Evolutionary conservation across 1,140 invertebrate species (phyloP), one percentile per base, ranked within the genome.

Genomic region (Drosophila lacteicornis): DNA sequence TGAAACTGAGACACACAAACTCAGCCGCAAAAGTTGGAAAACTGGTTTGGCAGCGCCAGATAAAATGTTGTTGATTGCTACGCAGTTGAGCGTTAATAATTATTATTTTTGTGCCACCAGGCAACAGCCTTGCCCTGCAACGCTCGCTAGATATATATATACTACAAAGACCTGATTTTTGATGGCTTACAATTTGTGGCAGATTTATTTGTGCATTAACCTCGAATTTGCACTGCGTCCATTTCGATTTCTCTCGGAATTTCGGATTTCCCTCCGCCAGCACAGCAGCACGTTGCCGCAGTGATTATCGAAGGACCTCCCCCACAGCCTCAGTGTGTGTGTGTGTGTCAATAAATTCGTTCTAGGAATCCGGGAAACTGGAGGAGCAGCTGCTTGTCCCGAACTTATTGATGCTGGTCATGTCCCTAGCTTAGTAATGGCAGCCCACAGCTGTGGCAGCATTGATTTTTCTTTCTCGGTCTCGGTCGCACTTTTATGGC

Each of bases 191-290:
- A 83, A 88, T 90, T 90, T 88, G 85, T 90, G 85, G 85, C 85
- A 88, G 84, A 87, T 84, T 88, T 88, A 87, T 87, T 90, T 90
- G 84, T 84, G 84, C 84, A 84, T 88, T 90, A 90, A 90, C 85
- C 84, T 84, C 84, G 79, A 90, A 90, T 90, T 88, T 90, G 80
- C 84, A 88, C 77, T 77, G 75, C 63, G 68, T 83, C 84, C 69
- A 84, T 79, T 82, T 76, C 63, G 81, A 76, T 66, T 73, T 61
- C 60, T 47, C 57, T 27, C 4, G 11, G 45, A 49, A 49, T 22
- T 63, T 61, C 27, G 22, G 19, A 33, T 22, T 66, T 38, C 65
- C 33, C 45, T 25, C 19, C 53, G 9, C 33, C 33, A 36, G 33
- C 33, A 11, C 9, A 11, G 4, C 15, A 40, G 62, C 62, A 71